Evolutionary conservation across 2,888 invertebrate species (phyloP), one percentile per base, ranked within the genome.

Genomic region (Macrophya alboannulata): DNA sequence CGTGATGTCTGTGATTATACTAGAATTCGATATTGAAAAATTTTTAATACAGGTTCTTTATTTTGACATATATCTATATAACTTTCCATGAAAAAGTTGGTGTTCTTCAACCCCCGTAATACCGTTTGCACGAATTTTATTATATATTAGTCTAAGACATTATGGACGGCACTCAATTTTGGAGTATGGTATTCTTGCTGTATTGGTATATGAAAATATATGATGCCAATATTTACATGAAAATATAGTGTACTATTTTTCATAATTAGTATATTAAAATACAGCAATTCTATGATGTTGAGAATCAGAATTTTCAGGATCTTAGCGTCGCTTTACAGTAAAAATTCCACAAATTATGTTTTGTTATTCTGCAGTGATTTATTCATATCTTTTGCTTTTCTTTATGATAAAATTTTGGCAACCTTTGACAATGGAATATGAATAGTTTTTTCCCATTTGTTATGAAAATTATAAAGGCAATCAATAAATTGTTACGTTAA

Each of bases 141-240:
- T 40, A 21, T 45, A 74, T 21, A 74, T 74, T 74, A 74, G 21
- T 74, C 21, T 45, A 43, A 74, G 45, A 74, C 45, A 81, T 83
- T 68, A 68, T 83, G n/a, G 48, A 68, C 15, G 71, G 59, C 48
- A 71, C 48, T 65, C 88, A 89, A 89, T 88, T 89, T 90, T 89
- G 90, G 89, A 87, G 90, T 90, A 90, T 90, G 89, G 88, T 88
- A 89, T 89, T 90, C 85, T 89, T 89, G 90, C 89, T 93, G 91
- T 93, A 92, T 91, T 90, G 90, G 89, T 21, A 88, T 17, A 90
- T 68, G 21, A 51, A 90, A 92, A 91, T 91, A 93, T 92, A 90
- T 91, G 92, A 92, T 92, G 93, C 93, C 25, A 62, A 81, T 37
- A 91, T 93, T 91, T 93, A 92, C 90, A 92, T 92, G 92, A 92